phyloP scores from a whole-genome alignment of 2,797 vertebrate genomes.

The Dicrostonyx torquatus region DNA sequence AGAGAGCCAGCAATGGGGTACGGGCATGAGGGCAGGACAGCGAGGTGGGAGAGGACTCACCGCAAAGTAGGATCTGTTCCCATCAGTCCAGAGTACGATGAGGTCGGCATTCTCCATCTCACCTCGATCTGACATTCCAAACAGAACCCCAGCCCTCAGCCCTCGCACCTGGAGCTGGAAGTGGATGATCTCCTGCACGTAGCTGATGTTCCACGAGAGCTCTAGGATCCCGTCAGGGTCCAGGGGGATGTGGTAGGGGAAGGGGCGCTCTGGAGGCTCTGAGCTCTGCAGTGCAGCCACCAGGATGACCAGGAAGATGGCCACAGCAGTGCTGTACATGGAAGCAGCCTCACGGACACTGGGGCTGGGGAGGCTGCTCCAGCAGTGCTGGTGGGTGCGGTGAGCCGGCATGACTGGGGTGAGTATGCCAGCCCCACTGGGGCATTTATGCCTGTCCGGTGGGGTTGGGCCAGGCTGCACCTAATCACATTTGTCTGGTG shows the following conservation, averaged over 20 bases:
- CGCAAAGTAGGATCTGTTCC: slow-evolving; percentile 88
- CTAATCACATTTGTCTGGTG: slow-evolving; percentile 94
- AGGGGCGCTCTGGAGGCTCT: slow-evolving; percentile 58
- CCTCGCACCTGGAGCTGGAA: slow-evolving; percentile 89
- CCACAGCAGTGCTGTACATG: slow-evolving; percentile 93
- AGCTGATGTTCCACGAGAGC: slow-evolving; percentile 96
- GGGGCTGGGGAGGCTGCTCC: slow-evolving; percentile 87
- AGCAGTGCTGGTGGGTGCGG: slow-evolving; percentile 70
- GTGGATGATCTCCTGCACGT: slow-evolving; percentile 87
- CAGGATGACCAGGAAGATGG: slow-evolving; percentile 92
- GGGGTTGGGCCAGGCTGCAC: slow-evolving; percentile 83
- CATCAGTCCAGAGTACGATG: slow-evolving; percentile 92
- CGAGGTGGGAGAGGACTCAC: slow-evolving; percentile 78
- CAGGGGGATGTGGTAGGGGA: slow-evolving; percentile 92
- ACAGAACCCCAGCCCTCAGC: slow-evolving; percentile 89
- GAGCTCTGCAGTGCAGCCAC: slow-evolving; percentile 93
- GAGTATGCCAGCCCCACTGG: neutral
- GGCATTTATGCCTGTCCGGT: slow-evolving; percentile 90
- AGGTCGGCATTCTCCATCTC: slow-evolving; percentile 93
- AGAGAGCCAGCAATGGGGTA: rapidly evolving
- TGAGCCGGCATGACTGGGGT: slow-evolving; percentile 75
- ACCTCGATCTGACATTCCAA: slow-evolving; percentile 96
- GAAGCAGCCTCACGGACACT: slow-evolving; percentile 90
- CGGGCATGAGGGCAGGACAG: neutral
- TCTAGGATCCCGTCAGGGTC: slow-evolving; percentile 90